Conservation (phyloP, 2,888 invertebrate genomes). For the Diaprepes abbreviatus region DNA sequence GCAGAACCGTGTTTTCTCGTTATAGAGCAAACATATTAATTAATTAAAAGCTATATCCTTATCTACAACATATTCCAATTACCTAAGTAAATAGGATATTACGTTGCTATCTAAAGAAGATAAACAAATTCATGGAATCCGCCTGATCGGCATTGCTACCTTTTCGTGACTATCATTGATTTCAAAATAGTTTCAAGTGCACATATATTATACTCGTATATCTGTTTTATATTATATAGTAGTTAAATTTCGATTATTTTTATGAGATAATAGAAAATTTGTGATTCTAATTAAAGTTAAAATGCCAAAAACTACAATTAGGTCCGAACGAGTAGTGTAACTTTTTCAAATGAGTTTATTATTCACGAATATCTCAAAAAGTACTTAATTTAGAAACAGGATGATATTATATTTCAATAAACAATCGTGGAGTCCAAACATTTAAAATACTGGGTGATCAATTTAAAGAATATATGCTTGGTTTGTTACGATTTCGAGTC, state of each 20-base stretch:
- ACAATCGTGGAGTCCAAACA: too few relatives aligned
- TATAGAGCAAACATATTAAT: conserved; percentile 27
- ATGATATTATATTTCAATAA: too few relatives aligned
- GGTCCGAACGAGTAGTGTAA: too few relatives aligned
- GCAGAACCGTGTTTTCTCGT: conserved; percentile 30
- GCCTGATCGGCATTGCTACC: conserved; percentile 5
- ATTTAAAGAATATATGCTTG: too few relatives aligned
- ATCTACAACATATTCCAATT: conserved; percentile 37
- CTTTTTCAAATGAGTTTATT: too few relatives aligned
- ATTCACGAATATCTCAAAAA: too few relatives aligned
- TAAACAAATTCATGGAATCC: conserved; percentile 30
- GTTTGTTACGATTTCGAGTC: too few relatives aligned
- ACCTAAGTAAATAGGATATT: conserved; percentile 35
- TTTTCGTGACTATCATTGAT: conserved; percentile 4
- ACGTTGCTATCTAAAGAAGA: conserved; percentile 18
- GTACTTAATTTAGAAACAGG: too few relatives aligned
- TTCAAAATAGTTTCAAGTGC: not conserved
- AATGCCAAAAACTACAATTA: too few relatives aligned
- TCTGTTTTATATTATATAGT: not conserved
- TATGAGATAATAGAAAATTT: too few relatives aligned
- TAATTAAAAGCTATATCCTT: conserved; percentile 20
- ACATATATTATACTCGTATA: not conserved
- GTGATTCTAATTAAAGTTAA: too few relatives aligned
- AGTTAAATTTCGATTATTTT: not conserved
- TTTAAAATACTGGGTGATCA: too few relatives aligned